A percentile compares a stretch with the other conserved stretches of the same genome.
Evolutionary conservation across 2,888 invertebrate species (phyloP).

Genomic region (Baccha elongata): DNA sequence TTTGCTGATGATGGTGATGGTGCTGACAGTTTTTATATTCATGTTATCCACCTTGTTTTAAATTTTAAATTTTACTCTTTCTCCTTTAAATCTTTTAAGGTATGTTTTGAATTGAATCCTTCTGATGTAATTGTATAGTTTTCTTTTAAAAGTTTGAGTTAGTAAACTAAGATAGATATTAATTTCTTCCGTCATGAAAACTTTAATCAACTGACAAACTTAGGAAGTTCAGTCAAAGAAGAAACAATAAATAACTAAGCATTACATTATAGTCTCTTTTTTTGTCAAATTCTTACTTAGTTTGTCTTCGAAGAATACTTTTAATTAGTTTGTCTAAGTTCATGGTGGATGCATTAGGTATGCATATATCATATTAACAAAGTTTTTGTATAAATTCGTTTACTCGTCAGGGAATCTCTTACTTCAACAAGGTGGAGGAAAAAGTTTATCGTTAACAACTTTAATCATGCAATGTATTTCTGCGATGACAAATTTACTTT

Average conservation of each 20-base stretch:
- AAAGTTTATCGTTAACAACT: slow-evolving; percentile 7
- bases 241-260: neutral
- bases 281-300: neutral
- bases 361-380: slow-evolving; percentile 14
- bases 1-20: no score
- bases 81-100: neutral
- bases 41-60: neutral
- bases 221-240: neutral
- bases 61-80: neutral
- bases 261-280: no score
- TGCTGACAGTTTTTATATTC: slow-evolving; percentile 27
- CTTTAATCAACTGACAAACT: slow-evolving; percentile 1
- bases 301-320: slow-evolving; percentile 22
- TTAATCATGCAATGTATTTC: slow-evolving; percentile 8
- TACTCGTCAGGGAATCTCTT: slow-evolving; percentile 1
- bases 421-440: slow-evolving; percentile 5
- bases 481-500: slow-evolving; percentile 7
- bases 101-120: neutral
- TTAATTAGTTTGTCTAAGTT: slow-evolving; percentile 23
- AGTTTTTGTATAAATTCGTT: slow-evolving; percentile 4
- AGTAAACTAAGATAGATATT: no score
- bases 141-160: no score
- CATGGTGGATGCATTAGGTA: slow-evolving; percentile 15
- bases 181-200: neutral
- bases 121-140: neutral